A percentile compares a stretch with the other conserved stretches of the same genome.
These are phyloP conservation scores for Craseonycteris thonglongyai DNA, from an alignment of 2,113 vertebrate species.

Conservation along the genomic window DNA sequence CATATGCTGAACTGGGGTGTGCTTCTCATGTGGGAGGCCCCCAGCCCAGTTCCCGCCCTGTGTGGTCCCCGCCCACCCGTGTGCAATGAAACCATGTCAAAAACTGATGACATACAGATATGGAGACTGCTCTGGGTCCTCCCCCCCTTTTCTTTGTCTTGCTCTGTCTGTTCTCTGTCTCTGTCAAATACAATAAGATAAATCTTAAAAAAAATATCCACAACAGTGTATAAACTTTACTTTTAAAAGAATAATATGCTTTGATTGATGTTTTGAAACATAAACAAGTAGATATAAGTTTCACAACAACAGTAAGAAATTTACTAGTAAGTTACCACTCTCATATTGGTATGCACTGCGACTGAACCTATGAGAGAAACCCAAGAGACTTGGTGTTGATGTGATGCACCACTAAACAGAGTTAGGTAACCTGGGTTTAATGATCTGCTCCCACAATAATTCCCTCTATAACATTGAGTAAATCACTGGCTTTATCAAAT, in stretches of 20 bases:
- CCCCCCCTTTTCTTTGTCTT: too few relatives aligned
- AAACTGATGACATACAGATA: too few relatives aligned
- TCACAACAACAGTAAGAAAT: neutral
- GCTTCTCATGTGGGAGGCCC: too few relatives aligned
- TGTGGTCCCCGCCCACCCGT: too few relatives aligned
- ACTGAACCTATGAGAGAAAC: neutral
- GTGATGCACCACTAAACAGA: neutral
- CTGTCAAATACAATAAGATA: too few relatives aligned
- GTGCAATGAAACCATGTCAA: too few relatives aligned
- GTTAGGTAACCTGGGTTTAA: neutral
- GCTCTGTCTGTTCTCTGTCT: too few relatives aligned
- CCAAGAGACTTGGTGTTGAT: neutral
- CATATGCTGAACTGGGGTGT: too few relatives aligned
- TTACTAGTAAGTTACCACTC: neutral
- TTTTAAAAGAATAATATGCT: neutral
- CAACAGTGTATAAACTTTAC: neutral
- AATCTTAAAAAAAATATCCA: too few relatives aligned
- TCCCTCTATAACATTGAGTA: neutral
- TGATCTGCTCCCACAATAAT: neutral
- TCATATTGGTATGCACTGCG: neutral
- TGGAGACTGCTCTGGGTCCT: too few relatives aligned
- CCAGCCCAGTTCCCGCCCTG: too few relatives aligned
- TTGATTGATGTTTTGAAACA: neutral
- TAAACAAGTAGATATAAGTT: neutral
- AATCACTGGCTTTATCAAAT: neutral